Base-by-base conservation (phyloP, 2,797 vertebrate genomes). In the Cercopithecus diana region DNA sequence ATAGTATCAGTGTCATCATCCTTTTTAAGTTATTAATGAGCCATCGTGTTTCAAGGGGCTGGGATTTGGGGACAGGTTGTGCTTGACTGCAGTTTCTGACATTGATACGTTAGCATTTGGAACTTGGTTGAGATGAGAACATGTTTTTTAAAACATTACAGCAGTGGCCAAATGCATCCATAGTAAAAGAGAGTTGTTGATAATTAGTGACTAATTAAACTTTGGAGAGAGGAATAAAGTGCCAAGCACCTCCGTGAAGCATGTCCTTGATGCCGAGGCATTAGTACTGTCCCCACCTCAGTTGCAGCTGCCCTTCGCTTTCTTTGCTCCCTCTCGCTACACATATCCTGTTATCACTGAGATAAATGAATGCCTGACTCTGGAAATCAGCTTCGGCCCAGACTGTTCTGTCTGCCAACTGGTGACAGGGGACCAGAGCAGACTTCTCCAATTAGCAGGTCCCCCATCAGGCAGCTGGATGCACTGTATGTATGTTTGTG, bases 11-110 rank as follows among this genome's bases (percentile, higher is more conserved):
- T 98, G 98, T 98, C 98, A 98, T 98, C 98, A 98, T 98, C 97
- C 98, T 98, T 99, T 99, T 99, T 98, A 99, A 98, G 98, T 99
- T 99, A 99, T 99, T 99, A 99, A 99, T 99, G 99, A 99, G 98
- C 98, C 98, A 98, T 98, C 98, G 22, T 98, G 98, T 98, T 99
- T 98, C 98, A 98, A 99, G 98, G 98, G 98, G 98, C 98, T 98
- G 98, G 97, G 98, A 98, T 98, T 98, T 99, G 98, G 98, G 98
- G 98, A 99, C 98, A 98, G 98, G 97, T 98, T 98, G 98, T 98
- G 98, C 98, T 98, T 98, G 98, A 98, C 98, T 99, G 98, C 98
- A 95, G 97, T 98, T 99, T 98, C 98, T 99, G 98, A 99, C 98
- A 98, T 97, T 99, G 98, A 99, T 98, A 97, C 43, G 93, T 98